Evolutionary conservation across 2,113 vertebrate species (phyloP), one percentile per base, ranked within the genome.

Genomic region (Cacatua alba): DNA sequence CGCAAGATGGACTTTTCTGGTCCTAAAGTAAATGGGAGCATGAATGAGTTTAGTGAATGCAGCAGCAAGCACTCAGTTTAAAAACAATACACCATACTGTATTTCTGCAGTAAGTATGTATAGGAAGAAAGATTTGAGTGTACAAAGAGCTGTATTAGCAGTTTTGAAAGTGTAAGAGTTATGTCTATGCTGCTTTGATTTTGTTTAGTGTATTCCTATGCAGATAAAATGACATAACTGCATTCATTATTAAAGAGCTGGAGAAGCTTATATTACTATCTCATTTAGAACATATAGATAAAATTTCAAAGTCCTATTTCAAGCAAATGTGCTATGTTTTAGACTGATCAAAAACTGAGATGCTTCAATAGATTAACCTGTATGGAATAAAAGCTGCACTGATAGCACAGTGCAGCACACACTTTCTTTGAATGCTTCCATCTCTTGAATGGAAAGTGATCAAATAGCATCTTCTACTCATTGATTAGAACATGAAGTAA

Each of bases 271-370:
- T 81, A 95, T 94, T 92, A 82, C 72, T 68, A 9, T 19, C 65
- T 92, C 94, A 75, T 90, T 96, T 97, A 96, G 82, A 94, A 95
- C 68, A 84, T 89, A 88, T 44, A 94, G 90, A 91, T 84, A 94
- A 93, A 71, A 94, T 93, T 94, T 96, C 93, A 91, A 95, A 96
- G 95, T 69, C 55, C 72, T 84, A 64, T 95, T 96, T 96, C 92
- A 95, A 86, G 62, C 9, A 93, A 92, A 93, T 88, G 41, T 69
- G 6, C 69, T 93, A 37, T 93, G 81, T 93, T 95, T 96, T 93
- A 94, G 43, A 69, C 80, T 93, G 92, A 96, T 97, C 90, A 94
- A 93, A 95, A 94, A 51, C 43, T 0, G 11, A 86, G 88, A 84
- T 84, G 25, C 69, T 94, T 94, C 95, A 86, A 37, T 72, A 79